Base-by-base conservation (phyloP, 2,888 invertebrate species). In the Busseola fusca region DNA sequence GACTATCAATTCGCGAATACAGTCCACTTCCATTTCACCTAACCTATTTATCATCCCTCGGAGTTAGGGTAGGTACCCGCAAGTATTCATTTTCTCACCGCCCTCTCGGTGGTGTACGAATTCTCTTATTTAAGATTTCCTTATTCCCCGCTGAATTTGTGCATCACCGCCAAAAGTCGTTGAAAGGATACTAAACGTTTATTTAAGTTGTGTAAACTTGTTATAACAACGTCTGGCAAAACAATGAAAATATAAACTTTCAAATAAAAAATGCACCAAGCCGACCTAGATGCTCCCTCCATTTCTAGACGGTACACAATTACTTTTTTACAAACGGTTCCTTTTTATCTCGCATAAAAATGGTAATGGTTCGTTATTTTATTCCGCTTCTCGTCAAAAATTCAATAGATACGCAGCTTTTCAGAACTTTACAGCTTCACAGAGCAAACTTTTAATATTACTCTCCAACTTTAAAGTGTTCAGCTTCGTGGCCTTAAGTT, bases 281-380 rank as follows among this genome's bases (percentile, higher is more conserved):
- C 16, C 45, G 34, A 71, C 72, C 78, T 48, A 78, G 52, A 80
- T 60, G 56, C 67, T 25, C 3, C 3, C 12, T 69, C 27, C 21
- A 34, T 18, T 14, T 57, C 30, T 37, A 69, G 48, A 50, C n/a
- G 3, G 63, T 12, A 66, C 52, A 68, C 62, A 83, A 67, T 68
- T 37, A 68, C 59, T 30, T 67, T 65, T 69, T 57, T 48, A 64
- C 60, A 59, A 52, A 64, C 57, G 69, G 25, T 14, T 48, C 14
- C 52, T 68, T 59, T 62, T 54, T 58, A 56, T 69, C 45, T 62
- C 7, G 5, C 58, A 40, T 54, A 27, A 64, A 68, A 52, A 62
- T 37, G 37, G 40, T 77, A 81, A 80, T 73, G 64, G 54, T 64
- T 84, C 84, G 78, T 82, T 82, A 84, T 82, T 76, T 64, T 76